Conservation (phyloP, 2,888 invertebrate species). For the Sipunculus nudus region DNA sequence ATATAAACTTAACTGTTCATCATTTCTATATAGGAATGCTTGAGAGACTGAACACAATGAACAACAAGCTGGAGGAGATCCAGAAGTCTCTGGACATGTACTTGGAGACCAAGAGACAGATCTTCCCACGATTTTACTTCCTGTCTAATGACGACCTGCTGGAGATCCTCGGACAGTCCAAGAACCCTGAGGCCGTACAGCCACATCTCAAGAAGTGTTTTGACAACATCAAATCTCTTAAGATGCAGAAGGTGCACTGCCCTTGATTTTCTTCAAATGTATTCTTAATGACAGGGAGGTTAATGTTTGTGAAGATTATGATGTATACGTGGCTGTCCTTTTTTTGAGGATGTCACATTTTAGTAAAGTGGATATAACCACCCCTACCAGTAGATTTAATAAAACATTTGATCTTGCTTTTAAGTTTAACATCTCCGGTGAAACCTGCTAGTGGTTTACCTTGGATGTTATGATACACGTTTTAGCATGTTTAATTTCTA, state of each 20-base stretch:
- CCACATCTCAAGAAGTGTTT: slow-evolving; percentile 88
- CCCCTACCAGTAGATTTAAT: too few species aligned
- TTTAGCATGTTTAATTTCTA: too few species aligned
- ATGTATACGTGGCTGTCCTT: too few species aligned
- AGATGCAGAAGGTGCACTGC: slow-evolving; percentile 60
- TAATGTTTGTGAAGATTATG: too few species aligned
- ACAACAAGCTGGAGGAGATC: slow-evolving; percentile 80
- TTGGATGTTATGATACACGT: too few species aligned
- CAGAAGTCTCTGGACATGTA: slow-evolving; percentile 86
- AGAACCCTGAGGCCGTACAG: slow-evolving; percentile 83
- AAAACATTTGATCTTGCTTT: too few species aligned
- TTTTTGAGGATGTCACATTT: too few species aligned
- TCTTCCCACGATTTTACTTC: slow-evolving; percentile 86
- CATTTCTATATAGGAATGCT: slow-evolving; percentile 68
- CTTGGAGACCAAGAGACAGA: slow-evolving; percentile 86
- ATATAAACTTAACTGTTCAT: background rate
- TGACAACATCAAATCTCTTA: slow-evolving; percentile 77
- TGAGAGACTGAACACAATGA: slow-evolving; percentile 77
- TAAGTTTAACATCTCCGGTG: too few species aligned
- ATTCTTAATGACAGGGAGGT: too few species aligned
- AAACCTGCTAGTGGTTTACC: too few species aligned
- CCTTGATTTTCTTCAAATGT: too few species aligned
- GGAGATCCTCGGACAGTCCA: slow-evolving; percentile 87
- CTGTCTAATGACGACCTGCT: slow-evolving; percentile 84
- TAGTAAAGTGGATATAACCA: too few species aligned